These are phyloP conservation scores for Bettongia penicillata DNA, from an alignment of 2,113 vertebrate genomes.

Conservation along the genomic window DNA sequence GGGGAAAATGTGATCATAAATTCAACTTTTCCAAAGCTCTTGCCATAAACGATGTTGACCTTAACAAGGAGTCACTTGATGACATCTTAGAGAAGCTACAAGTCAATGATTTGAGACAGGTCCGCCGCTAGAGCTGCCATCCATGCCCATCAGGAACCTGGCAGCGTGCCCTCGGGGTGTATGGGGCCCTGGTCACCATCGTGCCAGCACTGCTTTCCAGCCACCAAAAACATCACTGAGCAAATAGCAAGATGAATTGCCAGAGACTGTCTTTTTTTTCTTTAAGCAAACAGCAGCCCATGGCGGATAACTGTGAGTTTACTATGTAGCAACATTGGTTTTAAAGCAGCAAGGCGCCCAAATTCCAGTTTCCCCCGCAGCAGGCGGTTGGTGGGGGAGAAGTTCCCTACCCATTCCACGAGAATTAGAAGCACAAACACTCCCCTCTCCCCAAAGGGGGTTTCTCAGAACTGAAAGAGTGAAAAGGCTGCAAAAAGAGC, in stretches of 20 bases:
- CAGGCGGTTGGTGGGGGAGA: background rate
- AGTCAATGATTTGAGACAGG: constrained; percentile 82
- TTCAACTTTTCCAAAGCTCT: background rate
- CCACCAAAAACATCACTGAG: constrained; percentile 40
- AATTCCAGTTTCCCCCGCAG: background rate
- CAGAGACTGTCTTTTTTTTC: constrained; percentile 34
- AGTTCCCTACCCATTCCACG: background rate
- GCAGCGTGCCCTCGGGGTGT: constrained; percentile 34
- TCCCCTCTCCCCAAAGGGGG: constrained; percentile 32
- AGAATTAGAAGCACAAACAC: background rate
- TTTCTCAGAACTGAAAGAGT: constrained; percentile 56
- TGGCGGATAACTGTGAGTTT: background rate
- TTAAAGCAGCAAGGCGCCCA: background rate
- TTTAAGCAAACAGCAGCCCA: background rate
- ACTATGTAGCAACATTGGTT: background rate
- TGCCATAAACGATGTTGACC: constrained; percentile 67
- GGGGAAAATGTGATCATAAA: constrained; percentile 28
- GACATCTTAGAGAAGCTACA: constrained; percentile 89
- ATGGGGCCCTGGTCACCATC: background rate
- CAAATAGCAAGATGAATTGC: constrained; percentile 37
- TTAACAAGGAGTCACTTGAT: constrained; percentile 91
- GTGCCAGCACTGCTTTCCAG: constrained; percentile 34
- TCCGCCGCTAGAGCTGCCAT: constrained; percentile 79
- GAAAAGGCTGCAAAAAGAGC: constrained; percentile 50
- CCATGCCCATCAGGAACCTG: constrained; percentile 2